Conservation (phyloP, 2,113 vertebrate genomes). For the Sphaerodactylus townsendi region DNA sequence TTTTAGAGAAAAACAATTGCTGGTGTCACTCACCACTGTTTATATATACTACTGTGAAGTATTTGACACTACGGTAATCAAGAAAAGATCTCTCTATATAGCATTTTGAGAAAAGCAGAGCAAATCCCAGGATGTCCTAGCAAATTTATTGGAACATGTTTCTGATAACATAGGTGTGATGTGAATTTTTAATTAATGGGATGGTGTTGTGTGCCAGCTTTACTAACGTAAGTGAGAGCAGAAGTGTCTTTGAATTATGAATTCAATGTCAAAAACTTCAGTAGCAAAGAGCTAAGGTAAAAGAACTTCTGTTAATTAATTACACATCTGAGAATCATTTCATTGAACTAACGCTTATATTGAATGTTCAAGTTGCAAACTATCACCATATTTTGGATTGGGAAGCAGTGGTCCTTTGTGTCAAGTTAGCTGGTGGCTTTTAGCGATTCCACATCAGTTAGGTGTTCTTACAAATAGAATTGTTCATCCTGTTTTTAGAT, state of each 20-base stretch:
- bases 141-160: constrained; percentile 37
- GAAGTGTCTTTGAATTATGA: constrained; percentile 35
- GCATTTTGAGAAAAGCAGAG: constrained; percentile 32
- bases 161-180: constrained; percentile 12
- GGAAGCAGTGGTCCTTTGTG: neutral
- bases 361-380: neutral
- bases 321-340: neutral
- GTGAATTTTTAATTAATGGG: constrained; percentile 54
- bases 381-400: too few species aligned
- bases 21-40: neutral
- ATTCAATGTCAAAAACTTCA: neutral
- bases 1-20: too few species aligned
- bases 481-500: neutral
- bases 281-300: neutral
- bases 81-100: neutral
- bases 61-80: constrained; percentile 10
- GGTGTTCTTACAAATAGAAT: neutral
- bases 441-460: too few species aligned
- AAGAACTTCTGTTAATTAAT: neutral
- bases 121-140: constrained; percentile 44
- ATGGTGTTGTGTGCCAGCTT: constrained; percentile 46
- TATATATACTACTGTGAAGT: constrained; percentile 23
- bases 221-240: constrained; percentile 40
- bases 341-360: neutral
- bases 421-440: neutral